A percentile compares a stretch with the other conserved stretches of the same genome.
phyloP scores from a whole-genome alignment of 1,140 invertebrate genomes.

The Lysiphlebus fabarum region DNA sequence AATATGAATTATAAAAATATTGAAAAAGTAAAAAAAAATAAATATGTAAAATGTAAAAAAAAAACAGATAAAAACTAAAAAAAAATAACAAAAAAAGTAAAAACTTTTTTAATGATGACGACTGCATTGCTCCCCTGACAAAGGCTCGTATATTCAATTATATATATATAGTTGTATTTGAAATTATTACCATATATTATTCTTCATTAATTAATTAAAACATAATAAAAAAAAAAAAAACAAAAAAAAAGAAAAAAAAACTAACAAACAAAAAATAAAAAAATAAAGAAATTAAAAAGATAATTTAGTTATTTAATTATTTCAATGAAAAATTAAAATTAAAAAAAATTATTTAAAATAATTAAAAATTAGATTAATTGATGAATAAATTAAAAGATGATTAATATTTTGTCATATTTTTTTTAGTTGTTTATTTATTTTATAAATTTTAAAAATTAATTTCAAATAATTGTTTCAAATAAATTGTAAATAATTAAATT shows the following conservation, averaged over 20 bases:
- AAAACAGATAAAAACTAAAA: too few relatives aligned
- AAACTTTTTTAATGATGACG: constrained; percentile 40
- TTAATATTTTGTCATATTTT: too few relatives aligned
- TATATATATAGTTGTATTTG: constrained; percentile 46
- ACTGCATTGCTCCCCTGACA: constrained; percentile 44
- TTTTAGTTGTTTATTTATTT: too few relatives aligned
- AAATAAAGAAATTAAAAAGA: constrained; percentile 6
- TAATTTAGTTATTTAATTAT: too few relatives aligned
- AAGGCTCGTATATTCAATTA: constrained; percentile 45
- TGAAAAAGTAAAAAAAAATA: constrained; percentile 1
- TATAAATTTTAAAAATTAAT: too few relatives aligned
- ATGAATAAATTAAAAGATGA: too few relatives aligned
- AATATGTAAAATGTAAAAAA: constrained; percentile 11
- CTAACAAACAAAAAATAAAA: constrained; percentile 35
- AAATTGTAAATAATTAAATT: too few relatives aligned
- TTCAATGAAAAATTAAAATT: too few relatives aligned
- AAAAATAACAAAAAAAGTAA: constrained; percentile 25
- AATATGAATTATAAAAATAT: constrained; percentile 10
- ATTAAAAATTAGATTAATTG: too few relatives aligned
- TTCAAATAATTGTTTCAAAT: too few relatives aligned
- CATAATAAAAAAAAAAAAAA: constrained; percentile 22
- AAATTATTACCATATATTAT: constrained; percentile 45
- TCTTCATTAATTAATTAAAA: constrained; percentile 40
- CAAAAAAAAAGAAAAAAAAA: constrained; percentile 28
- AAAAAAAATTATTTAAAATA: too few relatives aligned